Percentiles rank a stretch among this genome's conserved stretches.
Conservation (phyloP, 2,113 vertebrate species). For the Ceyx cyanopectus region DNA sequence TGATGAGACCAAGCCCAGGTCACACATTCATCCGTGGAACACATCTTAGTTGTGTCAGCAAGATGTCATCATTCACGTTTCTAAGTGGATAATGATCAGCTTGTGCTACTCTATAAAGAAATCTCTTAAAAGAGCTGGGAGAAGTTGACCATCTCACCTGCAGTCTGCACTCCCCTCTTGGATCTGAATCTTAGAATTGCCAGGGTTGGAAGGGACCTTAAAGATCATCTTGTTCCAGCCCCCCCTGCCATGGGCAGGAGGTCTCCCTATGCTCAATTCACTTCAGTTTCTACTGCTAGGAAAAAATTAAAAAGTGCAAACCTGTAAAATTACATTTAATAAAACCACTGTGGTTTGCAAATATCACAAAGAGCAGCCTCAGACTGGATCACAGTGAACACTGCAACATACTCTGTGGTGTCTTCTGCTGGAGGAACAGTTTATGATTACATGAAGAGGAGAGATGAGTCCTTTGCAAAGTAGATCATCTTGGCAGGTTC, state of each 20-base stretch:
- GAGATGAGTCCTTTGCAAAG: background rate
- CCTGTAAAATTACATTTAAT: background rate
- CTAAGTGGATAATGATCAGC: background rate
- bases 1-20: background rate
- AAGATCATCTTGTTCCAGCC: no score
- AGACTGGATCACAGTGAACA: background rate
- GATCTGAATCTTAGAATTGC: background rate
- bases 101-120: background rate
- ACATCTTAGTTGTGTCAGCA: background rate
- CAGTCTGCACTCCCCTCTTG: no score
- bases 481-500: background rate
- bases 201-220: no score
- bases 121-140: background rate
- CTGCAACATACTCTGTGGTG: background rate
- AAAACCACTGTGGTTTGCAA: background rate
- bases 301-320: background rate
- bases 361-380: background rate
- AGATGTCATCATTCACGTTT: background rate
- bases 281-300: background rate
- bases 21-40: accelerated
- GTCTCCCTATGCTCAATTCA: background rate
- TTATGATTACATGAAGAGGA: accelerated
- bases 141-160: background rate
- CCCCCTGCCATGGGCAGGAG: background rate
- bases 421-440: background rate